Evolutionary conservation across 1,140 invertebrate species (phyloP).

Genomic region (Atta cephalotes): DNA sequence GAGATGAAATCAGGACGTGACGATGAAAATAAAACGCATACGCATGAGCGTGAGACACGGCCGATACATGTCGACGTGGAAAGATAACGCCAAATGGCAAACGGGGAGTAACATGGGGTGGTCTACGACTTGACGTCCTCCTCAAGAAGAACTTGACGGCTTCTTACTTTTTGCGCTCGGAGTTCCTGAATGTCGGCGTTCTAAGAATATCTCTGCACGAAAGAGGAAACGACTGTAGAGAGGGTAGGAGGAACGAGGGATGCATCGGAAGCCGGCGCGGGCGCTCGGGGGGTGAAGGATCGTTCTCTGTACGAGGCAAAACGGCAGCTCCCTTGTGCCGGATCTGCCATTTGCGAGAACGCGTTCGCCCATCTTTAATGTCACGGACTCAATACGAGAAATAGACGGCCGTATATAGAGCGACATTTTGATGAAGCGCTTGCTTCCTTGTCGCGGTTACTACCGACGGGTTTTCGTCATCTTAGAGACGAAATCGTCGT

Average conservation of each 20-base stretch:
- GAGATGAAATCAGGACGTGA: slow-evolving; percentile 33
- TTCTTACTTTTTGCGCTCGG: slow-evolving; percentile 66
- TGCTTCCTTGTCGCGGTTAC: slow-evolving; percentile 39
- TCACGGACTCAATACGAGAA: slow-evolving; percentile 64
- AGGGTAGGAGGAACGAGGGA: background rate
- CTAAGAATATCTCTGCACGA: slow-evolving; percentile 68
- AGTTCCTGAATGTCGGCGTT: slow-evolving; percentile 65
- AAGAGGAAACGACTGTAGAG: background rate
- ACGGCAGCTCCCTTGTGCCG: slow-evolving; percentile 64
- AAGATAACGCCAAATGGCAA: slow-evolving; percentile 19
- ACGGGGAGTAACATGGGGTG: background rate
- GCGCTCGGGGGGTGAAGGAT: background rate
- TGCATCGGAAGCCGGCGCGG: slow-evolving; percentile 36
- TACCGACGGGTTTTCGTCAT: background rate
- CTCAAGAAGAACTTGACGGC: slow-evolving; percentile 67
- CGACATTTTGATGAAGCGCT: slow-evolving; percentile 53
- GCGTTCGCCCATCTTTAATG: slow-evolving; percentile 69
- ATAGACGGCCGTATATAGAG: slow-evolving; percentile 51
- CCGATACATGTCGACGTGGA: background rate
- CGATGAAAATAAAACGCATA: slow-evolving; percentile 30
- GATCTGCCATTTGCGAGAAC: slow-evolving; percentile 63
- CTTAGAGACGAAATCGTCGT: slow-evolving; percentile 1
- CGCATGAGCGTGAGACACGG: background rate
- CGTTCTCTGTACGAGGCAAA: slow-evolving; percentile 50
- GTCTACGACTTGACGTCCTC: slow-evolving; percentile 2